Base-by-base conservation (phyloP, 2,888 invertebrate species). In the Deladenus siricidicola region DNA sequence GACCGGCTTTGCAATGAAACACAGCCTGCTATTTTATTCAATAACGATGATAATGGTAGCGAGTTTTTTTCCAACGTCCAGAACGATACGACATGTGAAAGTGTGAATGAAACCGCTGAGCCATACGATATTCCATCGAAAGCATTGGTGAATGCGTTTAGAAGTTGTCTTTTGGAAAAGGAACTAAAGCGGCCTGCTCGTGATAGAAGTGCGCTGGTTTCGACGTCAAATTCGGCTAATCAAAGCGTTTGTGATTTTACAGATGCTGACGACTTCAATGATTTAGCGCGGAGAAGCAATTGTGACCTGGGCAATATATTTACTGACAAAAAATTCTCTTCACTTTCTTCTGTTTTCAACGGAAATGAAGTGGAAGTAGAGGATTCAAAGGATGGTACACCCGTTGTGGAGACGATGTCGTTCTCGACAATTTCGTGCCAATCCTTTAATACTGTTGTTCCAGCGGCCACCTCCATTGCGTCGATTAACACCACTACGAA, bases 111-210 rank as follows among this genome's bases (percentile, higher is more conserved):
- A n/a, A 14, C 14, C 34, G 24, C 23, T 6, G 21, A 56, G 42
- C 42, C 56, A 28, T 66, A 53, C 43, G 69, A 69, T 34, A 50
- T 67, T 4, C 67, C 67, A 8, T 58, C 61, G 8, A 43, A 54
- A 34, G 70, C 54, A 8, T 17, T 67, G n/a, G 29, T 67, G 19
- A 52, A 70, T 39, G 63, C 70, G 0, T 60, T 70, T n/a, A 19
- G 62, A 34, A 53, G 58, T 1, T 50, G 42, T 19, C 21, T 62
- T 23, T 48, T 62, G 21, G 26, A 21, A 17, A 65, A 61, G 26
- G 21, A 30, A 29, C 48, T 4, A 14, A 34, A 34, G 39, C 39
- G 39, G 39, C 39, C 6, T 6, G 42, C 39, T n/a, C 56, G 65
- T 21, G 55, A 44, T 6, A 6, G 39, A 34, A 34, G 39, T 14